Base-by-base conservation (phyloP, 2,888 invertebrate species). In the Clostera curtula region DNA sequence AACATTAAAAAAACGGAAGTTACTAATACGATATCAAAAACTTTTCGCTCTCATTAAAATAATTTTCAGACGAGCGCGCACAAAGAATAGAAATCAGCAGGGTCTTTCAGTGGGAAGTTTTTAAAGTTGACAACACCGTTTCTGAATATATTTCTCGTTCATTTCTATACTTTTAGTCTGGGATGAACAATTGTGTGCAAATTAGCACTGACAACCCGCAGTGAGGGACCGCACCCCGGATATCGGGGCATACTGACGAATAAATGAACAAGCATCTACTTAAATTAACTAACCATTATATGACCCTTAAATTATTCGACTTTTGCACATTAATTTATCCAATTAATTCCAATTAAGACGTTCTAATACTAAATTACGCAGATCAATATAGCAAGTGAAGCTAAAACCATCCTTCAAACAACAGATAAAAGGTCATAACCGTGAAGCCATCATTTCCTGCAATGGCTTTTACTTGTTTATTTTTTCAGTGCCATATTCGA, bases 121-220 rank as follows among this genome's bases (percentile, higher is more conserved):
- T 6, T 13, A 13, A 14, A 23, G 3, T 15, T 23, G 12, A n/a
- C 12, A 10, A 10, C 12, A 15, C n/a, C 8, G 15, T 23, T 13
- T 5, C 5, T 50, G 56, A 55, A 57, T 69, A 65, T 59, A 65
- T 67, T 69, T 67, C 62, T 61, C 62, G 59, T 70, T 70, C 69
- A 70, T 77, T 72, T 70, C 66, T 69, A 60, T 74, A 69, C 69
- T 74, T 72, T 69, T 61, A 59, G 60, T 60, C 46, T 45, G 54
- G 56, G 64, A 73, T 77, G 74, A 76, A 77, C 76, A 75, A 80
- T 79, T 76, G 75, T 70, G 70, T 68, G 77, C 72, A 76, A 80
- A 80, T 79, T 76, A 76, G 74, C 72, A 60, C 63, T 65, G 79
- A 74, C 73, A 72, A 66, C 58, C 61, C 65, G 49, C 63, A 54